Evolutionary conservation across 2,113 vertebrate species (phyloP).

Genomic region (Phrynosoma blainvillii): DNA sequence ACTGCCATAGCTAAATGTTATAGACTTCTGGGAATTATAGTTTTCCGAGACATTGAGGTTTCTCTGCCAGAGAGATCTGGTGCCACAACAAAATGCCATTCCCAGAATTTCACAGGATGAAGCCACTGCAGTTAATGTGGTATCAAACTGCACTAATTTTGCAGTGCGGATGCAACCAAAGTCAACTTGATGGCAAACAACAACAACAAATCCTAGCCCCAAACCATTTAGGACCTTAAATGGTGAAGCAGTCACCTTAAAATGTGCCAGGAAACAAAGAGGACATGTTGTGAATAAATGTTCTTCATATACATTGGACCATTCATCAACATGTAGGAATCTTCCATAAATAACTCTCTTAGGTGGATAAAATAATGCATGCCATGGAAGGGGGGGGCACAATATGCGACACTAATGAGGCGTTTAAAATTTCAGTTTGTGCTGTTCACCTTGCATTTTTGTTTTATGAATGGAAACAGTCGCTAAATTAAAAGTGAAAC

Average conservation of each 20-base stretch:
- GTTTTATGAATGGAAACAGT: conserved; percentile 71
- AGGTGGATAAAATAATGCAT: conserved; percentile 68
- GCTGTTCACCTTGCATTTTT: conserved; percentile 69
- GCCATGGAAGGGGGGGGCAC: conserved; percentile 55
- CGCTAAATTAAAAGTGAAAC: conserved; percentile 74
- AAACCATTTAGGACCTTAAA: not conserved
- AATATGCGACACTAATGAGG: conserved; percentile 71
- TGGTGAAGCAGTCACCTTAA: not conserved
- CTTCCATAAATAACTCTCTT: conserved; percentile 54
- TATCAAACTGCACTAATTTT: no score
- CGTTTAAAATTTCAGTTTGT: conserved; percentile 69
- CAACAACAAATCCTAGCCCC: not conserved
- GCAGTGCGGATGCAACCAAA: no score
- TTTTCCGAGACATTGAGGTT: no score
- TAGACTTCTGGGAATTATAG: no score
- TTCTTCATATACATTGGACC: conserved; percentile 37
- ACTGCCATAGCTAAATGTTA: no score
- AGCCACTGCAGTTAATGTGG: no score
- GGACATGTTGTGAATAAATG: not conserved
- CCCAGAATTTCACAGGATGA: no score
- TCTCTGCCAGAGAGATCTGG: no score
- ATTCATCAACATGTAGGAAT: conserved; percentile 38
- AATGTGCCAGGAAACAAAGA: not conserved
- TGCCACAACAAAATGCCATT: no score
- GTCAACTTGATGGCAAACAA: no score